Evolutionary conservation across 2,888 invertebrate species (phyloP).

Genomic region (Xylocampa areola): DNA sequence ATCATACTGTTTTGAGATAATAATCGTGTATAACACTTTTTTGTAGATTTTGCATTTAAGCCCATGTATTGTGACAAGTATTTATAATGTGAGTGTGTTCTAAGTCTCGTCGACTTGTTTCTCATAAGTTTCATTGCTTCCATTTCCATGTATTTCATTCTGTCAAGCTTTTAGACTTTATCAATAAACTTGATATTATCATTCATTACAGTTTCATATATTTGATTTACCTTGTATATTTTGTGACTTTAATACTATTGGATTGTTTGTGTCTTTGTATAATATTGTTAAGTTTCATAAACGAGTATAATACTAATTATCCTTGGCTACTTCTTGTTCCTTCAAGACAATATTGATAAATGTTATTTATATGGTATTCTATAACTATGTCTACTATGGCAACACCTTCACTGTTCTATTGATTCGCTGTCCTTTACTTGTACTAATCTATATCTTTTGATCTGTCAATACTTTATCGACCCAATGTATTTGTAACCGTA

Average conservation of each 20-base stretch:
- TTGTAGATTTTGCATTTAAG: slow-evolving; percentile 88
- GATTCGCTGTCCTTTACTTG: slow-evolving; percentile 39
- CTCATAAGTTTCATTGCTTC: slow-evolving; percentile 57
- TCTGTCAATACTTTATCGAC: slow-evolving; percentile 74
- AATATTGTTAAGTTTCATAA: slow-evolving; percentile 51
- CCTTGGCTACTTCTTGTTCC: slow-evolving; percentile 82
- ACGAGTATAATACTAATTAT: slow-evolving; percentile 54
- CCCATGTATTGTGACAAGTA: slow-evolving; percentile 87
- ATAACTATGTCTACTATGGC: slow-evolving; percentile 43
- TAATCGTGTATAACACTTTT: slow-evolving; percentile 86
- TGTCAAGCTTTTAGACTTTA: slow-evolving; percentile 39
- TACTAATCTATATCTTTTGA: slow-evolving; percentile 45
- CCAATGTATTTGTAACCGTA: slow-evolving; percentile 83
- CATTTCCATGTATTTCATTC: slow-evolving; percentile 50
- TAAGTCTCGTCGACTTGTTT: slow-evolving; percentile 75
- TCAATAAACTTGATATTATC: slow-evolving; percentile 36
- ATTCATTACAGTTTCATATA: slow-evolving; percentile 22
- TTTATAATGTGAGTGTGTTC: slow-evolving; percentile 85
- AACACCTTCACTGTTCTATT: slow-evolving; percentile 39
- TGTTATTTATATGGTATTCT: slow-evolving; percentile 54
- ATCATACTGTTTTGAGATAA: slow-evolving; percentile 83
- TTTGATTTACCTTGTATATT: slow-evolving; percentile 10
- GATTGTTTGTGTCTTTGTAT: slow-evolving; percentile 41
- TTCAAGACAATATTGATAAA: slow-evolving; percentile 78
- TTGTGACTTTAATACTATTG: slow-evolving; percentile 19